Conservation (phyloP, 1,140 invertebrate genomes). For the Lutraria rhynchaena region DNA sequence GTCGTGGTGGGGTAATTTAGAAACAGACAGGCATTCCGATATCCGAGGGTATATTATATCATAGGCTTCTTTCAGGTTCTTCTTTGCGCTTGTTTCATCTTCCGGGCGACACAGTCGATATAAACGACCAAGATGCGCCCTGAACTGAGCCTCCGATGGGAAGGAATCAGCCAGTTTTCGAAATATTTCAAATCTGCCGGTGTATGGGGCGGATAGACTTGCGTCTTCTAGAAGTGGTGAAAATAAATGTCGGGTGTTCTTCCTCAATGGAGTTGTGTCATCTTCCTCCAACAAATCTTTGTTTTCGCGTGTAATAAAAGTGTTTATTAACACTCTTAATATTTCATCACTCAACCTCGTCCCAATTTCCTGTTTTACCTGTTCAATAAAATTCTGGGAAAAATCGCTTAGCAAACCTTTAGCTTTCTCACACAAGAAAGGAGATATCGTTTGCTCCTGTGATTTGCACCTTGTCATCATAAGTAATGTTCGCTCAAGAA, state of each 20-base stretch:
- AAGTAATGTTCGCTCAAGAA: conserved; percentile 65
- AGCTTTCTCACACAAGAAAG: conserved; percentile 38
- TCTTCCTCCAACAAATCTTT: conserved; percentile 39
- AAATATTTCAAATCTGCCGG: conserved; percentile 53
- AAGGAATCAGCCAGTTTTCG: conserved; percentile 51
- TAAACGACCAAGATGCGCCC: conserved; percentile 63
- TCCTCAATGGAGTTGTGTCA: not conserved
- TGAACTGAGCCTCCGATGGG: conserved; percentile 60
- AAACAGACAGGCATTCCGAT: not conserved
- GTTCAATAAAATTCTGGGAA: conserved; percentile 54
- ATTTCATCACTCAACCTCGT: conserved; percentile 15
- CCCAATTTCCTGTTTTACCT: conserved; percentile 24
- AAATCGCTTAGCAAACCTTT: conserved; percentile 39
- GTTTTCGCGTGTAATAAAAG: conserved; percentile 61
- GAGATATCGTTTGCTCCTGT: not conserved
- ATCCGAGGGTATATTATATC: conserved; percentile 22
- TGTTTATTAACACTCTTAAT: conserved; percentile 58
- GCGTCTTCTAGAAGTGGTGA: conserved; percentile 58
- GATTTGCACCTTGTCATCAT: not conserved
- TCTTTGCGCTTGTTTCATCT: conserved; percentile 56
- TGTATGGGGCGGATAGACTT: conserved; percentile 39
- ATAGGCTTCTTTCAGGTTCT: conserved; percentile 55
- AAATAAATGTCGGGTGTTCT: conserved; percentile 48
- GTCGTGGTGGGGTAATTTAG: conserved; percentile 11
- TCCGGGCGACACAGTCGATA: conserved; percentile 61